Evolutionary conservation across 2,113 vertebrate species (phyloP), one percentile per base, ranked within the genome.

Genomic region (Vimba vimba): DNA sequence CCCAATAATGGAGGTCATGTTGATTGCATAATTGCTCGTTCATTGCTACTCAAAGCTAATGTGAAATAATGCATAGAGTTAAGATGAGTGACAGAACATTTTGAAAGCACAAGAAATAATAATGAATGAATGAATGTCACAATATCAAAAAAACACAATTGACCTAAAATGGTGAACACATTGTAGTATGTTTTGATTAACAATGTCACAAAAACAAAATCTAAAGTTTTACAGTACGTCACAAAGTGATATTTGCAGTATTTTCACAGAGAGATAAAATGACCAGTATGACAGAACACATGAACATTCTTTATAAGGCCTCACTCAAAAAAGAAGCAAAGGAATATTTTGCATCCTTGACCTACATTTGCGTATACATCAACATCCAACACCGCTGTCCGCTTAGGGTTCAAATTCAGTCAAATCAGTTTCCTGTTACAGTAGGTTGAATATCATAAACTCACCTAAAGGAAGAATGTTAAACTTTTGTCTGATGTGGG

Each of bases 71-170:
- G 43, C 79, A 82, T 82, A 68, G 13, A 23, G 8, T 27, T 27
- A 10, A 39, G 19, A 73, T 39, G 11, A 39, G 57, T 17, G 30
- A n/a, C 23, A 60, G 30, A 60, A 62, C 4, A 27, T 75, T 4
- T 69, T 69, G 66, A 36, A 45, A 74, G 6, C 33, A 78, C 75
- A 59, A 23, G 19, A 80, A 45, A 80, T 64, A 6, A 79, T 10
- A 77, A 39, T 9, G 5, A 78, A 59, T 9, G 5, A 78, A 59
- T 52, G 7, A 59, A 19, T 9, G 5, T 64, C 78, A 64, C 33
- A 81, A 27, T 43, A 66, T 33, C 39, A 50, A 45, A 45, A 62
- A 27, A 27, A 2, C 71, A 74, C 0, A 1, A 60, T 2, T 78
- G 77, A 25, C 39, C 39, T 27, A 47, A 27, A 80, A 64, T 64